phyloP scores from a whole-genome alignment of 2,888 invertebrate species.

The Nemotelus nigrinus region DNA sequence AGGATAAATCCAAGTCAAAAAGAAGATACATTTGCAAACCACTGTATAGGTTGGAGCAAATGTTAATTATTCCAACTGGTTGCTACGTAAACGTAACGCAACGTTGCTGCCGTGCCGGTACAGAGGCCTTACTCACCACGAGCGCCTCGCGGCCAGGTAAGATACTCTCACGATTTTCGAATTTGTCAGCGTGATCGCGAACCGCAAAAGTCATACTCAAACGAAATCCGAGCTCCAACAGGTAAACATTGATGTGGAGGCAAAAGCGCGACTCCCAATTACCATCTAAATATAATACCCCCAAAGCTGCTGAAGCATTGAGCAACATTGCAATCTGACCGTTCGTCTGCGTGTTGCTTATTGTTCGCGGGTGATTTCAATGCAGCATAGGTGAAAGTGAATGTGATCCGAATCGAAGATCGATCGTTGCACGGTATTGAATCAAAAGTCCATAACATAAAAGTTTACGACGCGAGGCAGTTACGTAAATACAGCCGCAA shows the following conservation, averaged over 20 bases:
- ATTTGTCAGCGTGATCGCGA: conserved; percentile 1
- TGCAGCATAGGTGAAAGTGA: conserved; percentile 24
- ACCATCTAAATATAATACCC: neutral
- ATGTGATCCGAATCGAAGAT: neutral
- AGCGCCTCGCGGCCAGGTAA: conserved; percentile 7
- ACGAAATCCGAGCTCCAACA: conserved; percentile 6
- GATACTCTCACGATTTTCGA: conserved; percentile 18
- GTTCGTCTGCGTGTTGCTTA: neutral
- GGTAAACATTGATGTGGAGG: conserved; percentile 2
- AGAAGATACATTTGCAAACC: too few relatives aligned
- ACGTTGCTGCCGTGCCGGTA: neutral
- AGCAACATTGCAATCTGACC: conserved; percentile 1
- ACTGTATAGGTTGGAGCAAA: neutral
- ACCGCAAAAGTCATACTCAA: conserved; percentile 24
- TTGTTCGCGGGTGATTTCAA: neutral
- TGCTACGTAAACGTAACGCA: neutral
- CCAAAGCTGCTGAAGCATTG: neutral
- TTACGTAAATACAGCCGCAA: too few relatives aligned
- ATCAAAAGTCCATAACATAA: too few relatives aligned
- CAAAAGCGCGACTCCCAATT: conserved; percentile 1
- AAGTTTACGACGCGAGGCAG: too few relatives aligned
- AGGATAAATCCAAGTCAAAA: too few relatives aligned
- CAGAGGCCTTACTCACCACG: neutral
- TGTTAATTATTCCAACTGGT: conserved; percentile 5
- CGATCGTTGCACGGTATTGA: too few relatives aligned